Base-by-base conservation (phyloP, 2,888 invertebrate genomes). In the Drosophila limbata region DNA sequence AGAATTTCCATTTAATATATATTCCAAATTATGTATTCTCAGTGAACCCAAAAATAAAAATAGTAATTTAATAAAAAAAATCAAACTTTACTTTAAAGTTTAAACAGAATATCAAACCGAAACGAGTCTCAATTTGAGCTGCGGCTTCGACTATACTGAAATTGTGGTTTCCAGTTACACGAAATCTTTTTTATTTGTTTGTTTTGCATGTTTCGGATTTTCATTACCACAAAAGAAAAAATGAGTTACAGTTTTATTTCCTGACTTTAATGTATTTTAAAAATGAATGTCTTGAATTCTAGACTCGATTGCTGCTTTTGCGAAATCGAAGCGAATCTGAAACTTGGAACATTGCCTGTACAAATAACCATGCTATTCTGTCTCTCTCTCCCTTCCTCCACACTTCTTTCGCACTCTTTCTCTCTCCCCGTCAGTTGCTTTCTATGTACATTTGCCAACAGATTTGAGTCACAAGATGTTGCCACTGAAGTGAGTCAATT, bases 401-500 rank as follows among this genome's bases (percentile, higher is more conserved):
- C 25, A 25, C 25, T n/a, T 11, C n/a, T 9, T 2, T 1, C 5
- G 28, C n/a, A 1, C 4, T 33, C 42, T 2, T 17, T 10, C 33
- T 19, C 1, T 13, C 31, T 42, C 33, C 11, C 33, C 11, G 8
- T 3, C 13, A 11, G n/a, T 15, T 10, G 25, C 40, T 17, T 10
- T 31, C 56, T 33, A 21, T 33, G 47, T 53, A 40, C 60, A 40
- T 21, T 40, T 57, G 57, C 57, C 44, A 52, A 44, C 51, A 61
- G 44, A 61, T 44, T 51, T 28, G 48, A 52, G 15, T 42, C 48
- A 19, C 66, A 64, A 64, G 64, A 57, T 70, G 71, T 65, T 73
- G 73, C 72, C 66, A 66, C 45, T 50, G 65, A 73, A 73, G 72
- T 57, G 57, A 57, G 52, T 65, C 44, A 65, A 65, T 61, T 63